phyloP scores from a whole-genome alignment of 1,140 invertebrate species.

The Macrocentrus cingulum region DNA sequence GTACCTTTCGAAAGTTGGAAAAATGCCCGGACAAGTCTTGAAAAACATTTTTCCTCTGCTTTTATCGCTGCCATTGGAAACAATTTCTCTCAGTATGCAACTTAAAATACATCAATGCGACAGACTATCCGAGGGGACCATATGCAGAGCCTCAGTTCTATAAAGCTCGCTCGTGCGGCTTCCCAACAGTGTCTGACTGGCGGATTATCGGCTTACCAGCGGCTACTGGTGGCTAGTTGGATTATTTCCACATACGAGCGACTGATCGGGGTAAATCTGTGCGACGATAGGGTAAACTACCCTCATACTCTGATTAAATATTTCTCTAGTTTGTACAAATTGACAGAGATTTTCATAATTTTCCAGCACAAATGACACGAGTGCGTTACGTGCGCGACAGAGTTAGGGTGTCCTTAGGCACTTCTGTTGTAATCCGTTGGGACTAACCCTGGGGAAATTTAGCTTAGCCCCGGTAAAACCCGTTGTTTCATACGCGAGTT shows the following conservation, averaged over 20 bases:
- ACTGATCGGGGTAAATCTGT: slow-evolving; percentile 32
- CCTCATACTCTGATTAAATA: background rate
- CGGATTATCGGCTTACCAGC: slow-evolving; percentile 54
- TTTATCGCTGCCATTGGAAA: slow-evolving; percentile 11
- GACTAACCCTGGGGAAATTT: slow-evolving; percentile 44
- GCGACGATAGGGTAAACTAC: slow-evolving; percentile 10
- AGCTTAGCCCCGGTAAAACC: slow-evolving; percentile 39
- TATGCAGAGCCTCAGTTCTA: slow-evolving; percentile 13
- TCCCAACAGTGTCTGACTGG: slow-evolving; percentile 55
- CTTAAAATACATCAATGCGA: background rate
- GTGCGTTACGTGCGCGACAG: too few species aligned
- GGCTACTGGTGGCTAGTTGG: slow-evolving; percentile 35
- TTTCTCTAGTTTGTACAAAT: too few species aligned
- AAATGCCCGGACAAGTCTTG: too few species aligned
- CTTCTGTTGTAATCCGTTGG: slow-evolving; percentile 40
- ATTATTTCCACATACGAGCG: slow-evolving; percentile 40
- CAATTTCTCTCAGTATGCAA: background rate
- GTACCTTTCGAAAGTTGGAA: too few species aligned
- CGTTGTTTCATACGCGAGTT: slow-evolving; percentile 39
- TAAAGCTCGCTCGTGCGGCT: slow-evolving; percentile 51
- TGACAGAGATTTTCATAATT: background rate
- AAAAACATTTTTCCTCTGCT: too few species aligned
- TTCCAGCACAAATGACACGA: background rate
- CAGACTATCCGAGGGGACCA: slow-evolving; percentile 11
- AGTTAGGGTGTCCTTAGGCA: slow-evolving; percentile 32